phyloP scores from a whole-genome alignment of 2,888 invertebrate species.

The Uloborus plumipes region DNA sequence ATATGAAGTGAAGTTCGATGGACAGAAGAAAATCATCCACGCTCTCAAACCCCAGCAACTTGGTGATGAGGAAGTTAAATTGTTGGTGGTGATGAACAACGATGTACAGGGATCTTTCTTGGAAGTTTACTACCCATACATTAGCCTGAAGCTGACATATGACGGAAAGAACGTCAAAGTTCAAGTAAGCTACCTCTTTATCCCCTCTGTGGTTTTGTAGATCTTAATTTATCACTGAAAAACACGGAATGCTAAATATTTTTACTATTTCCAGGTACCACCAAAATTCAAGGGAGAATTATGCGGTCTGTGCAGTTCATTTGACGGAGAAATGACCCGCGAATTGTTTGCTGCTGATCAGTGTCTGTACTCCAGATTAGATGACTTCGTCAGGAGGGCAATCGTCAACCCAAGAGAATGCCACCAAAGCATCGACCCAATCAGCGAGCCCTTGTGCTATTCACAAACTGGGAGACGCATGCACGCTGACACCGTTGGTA shows the following conservation, averaged over 20 bases:
- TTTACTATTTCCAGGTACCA: constrained; percentile 12
- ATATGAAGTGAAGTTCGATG: constrained; percentile 22
- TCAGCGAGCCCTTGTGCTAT: too few species aligned
- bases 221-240: too few species aligned
- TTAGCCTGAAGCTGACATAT: constrained; percentile 48
- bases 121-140: constrained; percentile 21
- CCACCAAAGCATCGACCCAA: background rate
- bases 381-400: constrained; percentile 53
- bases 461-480: too few species aligned
- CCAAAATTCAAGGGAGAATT: constrained; percentile 62
- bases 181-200: constrained; percentile 14
- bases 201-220: background rate
- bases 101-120: background rate
- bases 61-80: background rate
- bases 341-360: constrained; percentile 58
- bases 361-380: constrained; percentile 40
- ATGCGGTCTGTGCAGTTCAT: constrained; percentile 66
- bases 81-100: constrained; percentile 5
- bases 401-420: background rate
- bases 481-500: too few species aligned
- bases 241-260: background rate
- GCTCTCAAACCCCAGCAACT: background rate
- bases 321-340: constrained; percentile 58
- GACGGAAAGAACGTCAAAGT: constrained; percentile 64
- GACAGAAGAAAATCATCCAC: background rate